Percentiles rank a stretch among this genome's conserved stretches.
Evolutionary conservation across 2,888 invertebrate genomes (phyloP).

Genomic region (Lasioglossum marginatum): DNA sequence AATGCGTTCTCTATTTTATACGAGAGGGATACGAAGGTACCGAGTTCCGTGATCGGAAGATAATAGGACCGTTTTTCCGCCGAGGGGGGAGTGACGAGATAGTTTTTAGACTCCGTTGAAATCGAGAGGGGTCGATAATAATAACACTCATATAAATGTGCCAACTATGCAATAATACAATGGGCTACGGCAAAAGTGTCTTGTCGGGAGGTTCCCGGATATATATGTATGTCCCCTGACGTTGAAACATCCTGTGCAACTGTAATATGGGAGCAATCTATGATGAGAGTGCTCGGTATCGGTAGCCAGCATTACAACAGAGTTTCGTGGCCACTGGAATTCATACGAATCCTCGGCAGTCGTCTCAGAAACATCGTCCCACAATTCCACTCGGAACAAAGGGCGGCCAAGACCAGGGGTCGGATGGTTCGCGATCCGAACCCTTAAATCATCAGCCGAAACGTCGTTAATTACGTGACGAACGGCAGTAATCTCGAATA

Average conservation of each 20-base stretch:
- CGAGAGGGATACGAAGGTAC: slow-evolving; percentile 30
- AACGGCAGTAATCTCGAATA: slow-evolving; percentile 64
- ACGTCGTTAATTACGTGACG: slow-evolving; percentile 71
- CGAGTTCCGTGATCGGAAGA: slow-evolving; percentile 29
- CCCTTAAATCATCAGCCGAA: slow-evolving; percentile 68
- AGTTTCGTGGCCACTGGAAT: slow-evolving; percentile 11
- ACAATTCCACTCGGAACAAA: slow-evolving; percentile 24
- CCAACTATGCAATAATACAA: no score
- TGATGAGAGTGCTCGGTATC: neutral
- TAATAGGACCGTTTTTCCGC: slow-evolving; percentile 34
- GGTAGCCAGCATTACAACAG: neutral
- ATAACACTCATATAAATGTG: no score
- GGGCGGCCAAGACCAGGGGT: slow-evolving; percentile 25
- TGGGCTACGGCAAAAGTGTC: no score
- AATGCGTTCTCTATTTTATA: slow-evolving; percentile 63
- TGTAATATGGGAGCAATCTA: neutral
- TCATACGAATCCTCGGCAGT: slow-evolving; percentile 2
- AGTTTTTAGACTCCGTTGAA: neutral
- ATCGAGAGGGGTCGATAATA: neutral
- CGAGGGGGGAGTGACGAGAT: slow-evolving; percentile 3
- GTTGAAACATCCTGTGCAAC: neutral
- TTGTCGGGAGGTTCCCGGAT: no score
- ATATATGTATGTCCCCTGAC: no score
- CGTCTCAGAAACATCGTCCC: neutral
- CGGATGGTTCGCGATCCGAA: slow-evolving; percentile 28